phyloP scores from a whole-genome alignment of 2,888 invertebrate genomes.

The Melieria picta region DNA sequence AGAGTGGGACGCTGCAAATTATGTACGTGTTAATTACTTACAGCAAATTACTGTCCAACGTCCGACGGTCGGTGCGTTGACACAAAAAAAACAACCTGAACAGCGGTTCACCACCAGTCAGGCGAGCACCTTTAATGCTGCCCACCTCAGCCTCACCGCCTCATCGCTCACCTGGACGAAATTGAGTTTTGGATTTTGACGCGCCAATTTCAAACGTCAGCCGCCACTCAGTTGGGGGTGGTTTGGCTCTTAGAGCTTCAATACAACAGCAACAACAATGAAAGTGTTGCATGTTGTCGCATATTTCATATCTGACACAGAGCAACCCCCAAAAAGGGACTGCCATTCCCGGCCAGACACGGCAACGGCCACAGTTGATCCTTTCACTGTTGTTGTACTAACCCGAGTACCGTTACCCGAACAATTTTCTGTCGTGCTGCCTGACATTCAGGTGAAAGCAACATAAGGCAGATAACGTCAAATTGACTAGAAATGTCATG shows the following conservation, averaged over 20 bases:
- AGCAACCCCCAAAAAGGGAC: too few relatives aligned
- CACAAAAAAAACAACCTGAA: background rate
- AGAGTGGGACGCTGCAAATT: too few relatives aligned
- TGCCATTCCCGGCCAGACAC: too few relatives aligned
- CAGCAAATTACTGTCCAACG: conserved; percentile 21
- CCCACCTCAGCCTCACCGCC: background rate
- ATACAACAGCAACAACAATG: background rate
- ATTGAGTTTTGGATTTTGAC: conserved; percentile 29
- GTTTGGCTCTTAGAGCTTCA: too few relatives aligned
- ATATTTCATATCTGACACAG: background rate
- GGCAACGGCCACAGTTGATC: too few relatives aligned
- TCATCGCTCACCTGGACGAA: conserved; percentile 1
- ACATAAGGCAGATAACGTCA: too few relatives aligned
- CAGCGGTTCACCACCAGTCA: background rate
- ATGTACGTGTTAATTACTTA: conserved; percentile 21
- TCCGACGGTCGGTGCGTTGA: background rate
- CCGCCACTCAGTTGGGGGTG: too few relatives aligned
- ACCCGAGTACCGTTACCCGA: too few relatives aligned
- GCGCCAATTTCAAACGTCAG: background rate
- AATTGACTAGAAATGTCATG: too few relatives aligned
- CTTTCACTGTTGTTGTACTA: too few relatives aligned
- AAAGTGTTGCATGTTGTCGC: conserved; percentile 1
- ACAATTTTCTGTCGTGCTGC: too few relatives aligned
- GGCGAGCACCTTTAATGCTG: background rate
- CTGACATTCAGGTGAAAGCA: too few relatives aligned